phyloP scores from a whole-genome alignment of 2,888 invertebrate genomes.

The Sarcophaga caerulescens region DNA sequence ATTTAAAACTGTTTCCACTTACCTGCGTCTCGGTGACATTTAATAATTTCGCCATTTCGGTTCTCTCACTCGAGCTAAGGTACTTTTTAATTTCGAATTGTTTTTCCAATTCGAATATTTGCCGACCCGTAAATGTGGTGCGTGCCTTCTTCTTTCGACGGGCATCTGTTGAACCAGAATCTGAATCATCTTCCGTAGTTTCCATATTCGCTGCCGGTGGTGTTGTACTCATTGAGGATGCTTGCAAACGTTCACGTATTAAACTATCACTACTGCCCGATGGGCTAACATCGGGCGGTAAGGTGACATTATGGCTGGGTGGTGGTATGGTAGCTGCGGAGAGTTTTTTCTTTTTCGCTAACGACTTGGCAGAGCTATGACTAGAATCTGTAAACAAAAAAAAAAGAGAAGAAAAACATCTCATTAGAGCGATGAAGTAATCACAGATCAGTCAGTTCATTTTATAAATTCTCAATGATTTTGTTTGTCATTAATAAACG shows the following conservation, averaged over 20 bases:
- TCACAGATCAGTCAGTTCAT: not conserved
- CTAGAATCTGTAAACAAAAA: conserved; percentile 64
- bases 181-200: conserved; percentile 82
- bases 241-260: conserved; percentile 75
- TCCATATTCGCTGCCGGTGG: conserved; percentile 73
- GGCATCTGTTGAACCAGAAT: conserved; percentile 83
- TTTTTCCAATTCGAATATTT: conserved; percentile 98
- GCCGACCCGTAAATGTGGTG: conserved; percentile 96
- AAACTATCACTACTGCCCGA: conserved; percentile 76
- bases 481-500: not conserved
- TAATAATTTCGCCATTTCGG: conserved; percentile 96
- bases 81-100: conserved; percentile 98
- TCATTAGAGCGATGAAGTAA: not conserved
- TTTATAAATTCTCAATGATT: not conserved
- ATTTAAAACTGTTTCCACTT: conserved; percentile 73
- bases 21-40: conserved; percentile 99
- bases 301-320: conserved; percentile 39
- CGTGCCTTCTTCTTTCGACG: conserved; percentile 91
- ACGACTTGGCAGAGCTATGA: conserved; percentile 72
- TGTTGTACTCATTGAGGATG: conserved; percentile 61
- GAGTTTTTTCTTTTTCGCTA: conserved; percentile 78
- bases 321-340: conserved; percentile 42
- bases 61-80: conserved; percentile 95
- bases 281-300: conserved; percentile 76
- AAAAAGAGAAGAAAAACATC: not conserved